These are phyloP conservation scores for Agraylea sexmaculata DNA, from an alignment of 1,140 invertebrate genomes.

Conservation along the genomic window DNA sequence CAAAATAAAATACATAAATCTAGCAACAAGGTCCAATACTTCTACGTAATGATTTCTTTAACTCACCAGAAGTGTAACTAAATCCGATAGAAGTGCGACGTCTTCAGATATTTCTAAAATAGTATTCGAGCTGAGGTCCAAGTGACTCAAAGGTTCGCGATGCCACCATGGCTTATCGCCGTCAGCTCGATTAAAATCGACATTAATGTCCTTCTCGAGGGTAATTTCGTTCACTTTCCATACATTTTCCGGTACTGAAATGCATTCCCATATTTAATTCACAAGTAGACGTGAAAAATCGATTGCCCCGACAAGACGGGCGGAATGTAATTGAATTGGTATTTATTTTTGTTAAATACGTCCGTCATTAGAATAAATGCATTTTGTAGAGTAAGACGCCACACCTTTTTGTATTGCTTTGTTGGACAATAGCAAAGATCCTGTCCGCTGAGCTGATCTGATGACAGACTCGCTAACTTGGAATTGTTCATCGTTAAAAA, in stretches of 20 bases:
- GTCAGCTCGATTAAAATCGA: constrained; percentile 52
- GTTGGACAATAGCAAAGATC: no score
- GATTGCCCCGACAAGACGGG: not conserved
- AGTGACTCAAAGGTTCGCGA: constrained; percentile 58
- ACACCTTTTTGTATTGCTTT: no score
- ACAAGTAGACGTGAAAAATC: not conserved
- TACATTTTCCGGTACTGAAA: constrained; percentile 64
- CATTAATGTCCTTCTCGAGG: constrained; percentile 46
- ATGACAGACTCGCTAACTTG: no score
- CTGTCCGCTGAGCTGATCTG: no score
- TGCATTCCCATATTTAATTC: not conserved
- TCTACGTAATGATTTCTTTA: not conserved
- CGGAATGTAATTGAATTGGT: not conserved
- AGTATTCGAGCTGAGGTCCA: constrained; percentile 72
- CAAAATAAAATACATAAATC: not conserved
- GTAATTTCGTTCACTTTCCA: constrained; percentile 70
- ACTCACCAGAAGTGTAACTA: constrained; percentile 44
- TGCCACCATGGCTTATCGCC: constrained; percentile 74
- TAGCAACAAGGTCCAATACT: not conserved
- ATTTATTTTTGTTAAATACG: not conserved
- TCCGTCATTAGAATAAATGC: not conserved
- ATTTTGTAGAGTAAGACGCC: not conserved
- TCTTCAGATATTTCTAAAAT: constrained; percentile 53
- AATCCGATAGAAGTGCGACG: constrained; percentile 54
- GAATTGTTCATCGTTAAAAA: no score